These are phyloP conservation scores for Heterodera filipjevi DNA, from an alignment of 2,888 invertebrate species.

Conservation along the genomic window DNA sequence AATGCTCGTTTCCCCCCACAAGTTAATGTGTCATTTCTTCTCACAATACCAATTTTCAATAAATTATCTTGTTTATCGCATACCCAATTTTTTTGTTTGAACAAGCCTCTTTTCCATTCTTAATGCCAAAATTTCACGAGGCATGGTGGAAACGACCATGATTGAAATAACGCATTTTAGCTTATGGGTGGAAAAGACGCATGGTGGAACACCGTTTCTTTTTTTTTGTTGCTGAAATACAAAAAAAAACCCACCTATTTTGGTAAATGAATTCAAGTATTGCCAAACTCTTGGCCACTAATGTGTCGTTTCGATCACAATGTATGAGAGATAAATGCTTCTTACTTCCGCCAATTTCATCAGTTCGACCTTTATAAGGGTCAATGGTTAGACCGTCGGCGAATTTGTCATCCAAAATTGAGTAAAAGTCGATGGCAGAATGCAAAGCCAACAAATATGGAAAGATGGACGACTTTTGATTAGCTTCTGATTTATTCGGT, in stretches of 20 bases:
- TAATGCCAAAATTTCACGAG: too few relatives aligned
- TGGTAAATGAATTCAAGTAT: neutral
- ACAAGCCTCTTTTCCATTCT: too few relatives aligned
- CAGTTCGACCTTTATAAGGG: neutral
- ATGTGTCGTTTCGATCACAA: neutral
- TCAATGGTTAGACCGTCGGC: neutral
- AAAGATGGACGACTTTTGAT: neutral
- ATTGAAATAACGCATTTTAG: too few relatives aligned
- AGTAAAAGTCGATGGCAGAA: neutral
- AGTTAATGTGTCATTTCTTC: too few relatives aligned
- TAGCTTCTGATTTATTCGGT: neutral
- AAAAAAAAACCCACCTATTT: neutral
- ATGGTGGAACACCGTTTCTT: too few relatives aligned
- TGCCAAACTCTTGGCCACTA: neutral
- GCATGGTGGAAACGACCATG: too few relatives aligned
- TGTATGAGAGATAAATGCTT: neutral
- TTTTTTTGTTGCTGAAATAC: too few relatives aligned
- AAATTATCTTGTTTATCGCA: too few relatives aligned
- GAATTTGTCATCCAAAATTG: neutral
- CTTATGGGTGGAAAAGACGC: too few relatives aligned
- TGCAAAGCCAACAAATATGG: neutral
- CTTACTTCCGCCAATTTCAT: neutral
- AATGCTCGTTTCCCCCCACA: too few relatives aligned
- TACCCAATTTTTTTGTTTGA: too few relatives aligned
- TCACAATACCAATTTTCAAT: too few relatives aligned